A percentile compares a stretch with the other conserved stretches of the same genome.
Conservation (phyloP, 1,140 invertebrate genomes). For the Drosophila baimaii region DNA sequence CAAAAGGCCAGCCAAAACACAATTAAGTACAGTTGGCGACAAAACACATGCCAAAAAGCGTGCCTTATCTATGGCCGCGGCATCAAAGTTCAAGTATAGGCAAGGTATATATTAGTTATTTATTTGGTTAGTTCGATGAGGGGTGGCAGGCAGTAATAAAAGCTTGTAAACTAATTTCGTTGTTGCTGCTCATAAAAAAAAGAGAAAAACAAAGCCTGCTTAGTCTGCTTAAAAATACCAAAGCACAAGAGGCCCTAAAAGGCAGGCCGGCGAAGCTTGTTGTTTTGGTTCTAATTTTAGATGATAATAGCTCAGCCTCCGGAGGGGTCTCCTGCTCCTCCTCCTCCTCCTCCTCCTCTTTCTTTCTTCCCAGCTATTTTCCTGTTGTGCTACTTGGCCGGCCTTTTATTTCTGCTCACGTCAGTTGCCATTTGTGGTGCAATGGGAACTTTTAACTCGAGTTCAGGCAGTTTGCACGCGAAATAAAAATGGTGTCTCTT, state of each 20-base stretch:
- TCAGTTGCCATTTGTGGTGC: constrained; percentile 49
- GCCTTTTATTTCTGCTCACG: constrained; percentile 61
- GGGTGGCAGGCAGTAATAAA: constrained; percentile 22
- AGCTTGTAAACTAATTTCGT: constrained; percentile 40
- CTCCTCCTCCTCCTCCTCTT: not conserved
- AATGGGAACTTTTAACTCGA: constrained; percentile 29
- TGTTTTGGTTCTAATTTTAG: constrained; percentile 57
- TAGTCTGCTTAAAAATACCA: constrained; percentile 13
- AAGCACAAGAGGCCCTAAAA: constrained; percentile 14
- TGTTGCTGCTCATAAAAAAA: constrained; percentile 1
- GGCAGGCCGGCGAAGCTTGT: constrained; percentile 12
- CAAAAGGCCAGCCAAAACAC: constrained; percentile 21
- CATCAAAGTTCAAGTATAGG: constrained; percentile 71
- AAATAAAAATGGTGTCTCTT: constrained; percentile 5
- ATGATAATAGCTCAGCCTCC: constrained; percentile 50
- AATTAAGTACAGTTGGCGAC: constrained; percentile 65
- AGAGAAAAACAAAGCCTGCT: constrained; percentile 3
- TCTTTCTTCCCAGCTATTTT: too few species aligned
- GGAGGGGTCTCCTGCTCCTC: not conserved
- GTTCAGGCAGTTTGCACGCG: not conserved
- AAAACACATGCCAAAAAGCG: constrained; percentile 61
- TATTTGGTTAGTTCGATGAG: constrained; percentile 30
- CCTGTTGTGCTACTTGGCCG: constrained; percentile 44
- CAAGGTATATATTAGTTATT: constrained; percentile 37
- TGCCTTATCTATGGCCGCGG: constrained; percentile 54